phyloP scores from a whole-genome alignment of 2,888 invertebrate species.

The Melieria crassipennis region DNA sequence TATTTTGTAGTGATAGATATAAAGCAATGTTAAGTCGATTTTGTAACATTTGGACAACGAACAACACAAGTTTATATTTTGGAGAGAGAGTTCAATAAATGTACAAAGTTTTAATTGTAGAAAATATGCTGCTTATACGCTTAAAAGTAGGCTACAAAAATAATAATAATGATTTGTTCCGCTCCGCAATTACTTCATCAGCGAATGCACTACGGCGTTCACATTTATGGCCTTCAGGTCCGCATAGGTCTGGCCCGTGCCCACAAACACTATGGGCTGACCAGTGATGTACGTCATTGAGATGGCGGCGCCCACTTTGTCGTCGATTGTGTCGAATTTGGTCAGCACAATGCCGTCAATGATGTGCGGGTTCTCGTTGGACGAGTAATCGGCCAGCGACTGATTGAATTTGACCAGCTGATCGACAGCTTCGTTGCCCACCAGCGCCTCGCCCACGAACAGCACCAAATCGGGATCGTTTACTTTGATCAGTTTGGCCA shows the following conservation, averaged over 20 bases:
- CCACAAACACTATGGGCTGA: constrained; percentile 93
- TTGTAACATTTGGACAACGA: background rate
- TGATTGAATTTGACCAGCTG: constrained; percentile 99
- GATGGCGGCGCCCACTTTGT: constrained; percentile 98
- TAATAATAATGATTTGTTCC: too few relatives aligned
- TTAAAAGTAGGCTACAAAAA: too few relatives aligned
- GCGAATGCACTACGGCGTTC: constrained; percentile 93
- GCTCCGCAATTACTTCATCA: constrained; percentile 79
- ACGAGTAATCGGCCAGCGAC: constrained; percentile 91
- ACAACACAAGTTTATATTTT: background rate
- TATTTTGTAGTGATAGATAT: too few relatives aligned
- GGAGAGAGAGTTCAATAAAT: background rate
- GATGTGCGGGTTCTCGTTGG: constrained; percentile 82
- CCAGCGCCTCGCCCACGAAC: constrained; percentile 99
- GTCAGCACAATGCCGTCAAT: constrained; percentile 99
- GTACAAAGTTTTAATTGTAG: constrained; percentile 3
- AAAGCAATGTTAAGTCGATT: too few relatives aligned
- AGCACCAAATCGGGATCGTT: constrained; percentile 97
- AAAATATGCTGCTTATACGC: too few relatives aligned
- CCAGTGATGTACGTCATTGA: constrained; percentile 99
- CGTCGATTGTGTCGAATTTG: constrained; percentile 99
- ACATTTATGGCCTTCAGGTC: constrained; percentile 97
- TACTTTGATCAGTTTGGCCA: constrained; percentile 96
- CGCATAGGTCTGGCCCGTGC: constrained; percentile 98
- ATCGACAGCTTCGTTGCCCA: constrained; percentile 99